Evolutionary conservation across 2,113 vertebrate species (phyloP), one percentile per base, ranked within the genome.

Genomic region (Tragelaphus imberbis): DNA sequence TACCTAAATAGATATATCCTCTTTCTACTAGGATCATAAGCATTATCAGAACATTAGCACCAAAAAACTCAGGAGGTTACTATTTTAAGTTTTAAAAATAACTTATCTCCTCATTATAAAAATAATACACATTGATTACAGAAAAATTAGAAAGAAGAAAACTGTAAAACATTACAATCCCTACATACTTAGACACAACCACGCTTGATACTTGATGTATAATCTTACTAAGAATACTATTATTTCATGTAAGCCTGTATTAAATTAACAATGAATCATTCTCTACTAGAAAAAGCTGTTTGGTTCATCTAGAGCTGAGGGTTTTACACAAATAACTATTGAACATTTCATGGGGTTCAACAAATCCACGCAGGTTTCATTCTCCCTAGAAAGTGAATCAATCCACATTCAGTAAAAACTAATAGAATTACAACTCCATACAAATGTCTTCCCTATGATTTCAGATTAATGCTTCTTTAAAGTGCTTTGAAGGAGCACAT

Each of bases 281-380:
- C 28, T 82, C 44, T 36, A n/a, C 40, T 49, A 85, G 33, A 71
- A 86, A 87, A 94, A 79, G 17, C 61, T 84, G 44, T 49, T 87
- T 95, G 33, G 56, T 79, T 85, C 59, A 90, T 44, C 30, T 79
- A 94, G 36, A 91, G 27, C 55, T n/a, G 53, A 94, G n/a, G 92
- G 80, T 95, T 95, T 65, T 58, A 80, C 44, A 91, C 36, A 96
- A 98, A 96, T 33, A 84, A 92, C 55, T 97, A 87, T 28, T 97
- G 80, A 89, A 79, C 90, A 97, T 96, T 91, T 98, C 82, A 77
- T 56, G 80, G 82, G n/a, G 40, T 59, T 95, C 84, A 97, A 7
- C 28, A 87, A 58, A 97, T 97, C 94, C n/a, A 98, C 56, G 92
- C 90, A 98, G 87, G 98, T 95, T 98, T 97, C 25, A 30, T 81